A percentile compares a stretch with the other conserved stretches of the same genome.
Conservation (phyloP, 2,888 invertebrate species). For the Thera obeliscata region DNA sequence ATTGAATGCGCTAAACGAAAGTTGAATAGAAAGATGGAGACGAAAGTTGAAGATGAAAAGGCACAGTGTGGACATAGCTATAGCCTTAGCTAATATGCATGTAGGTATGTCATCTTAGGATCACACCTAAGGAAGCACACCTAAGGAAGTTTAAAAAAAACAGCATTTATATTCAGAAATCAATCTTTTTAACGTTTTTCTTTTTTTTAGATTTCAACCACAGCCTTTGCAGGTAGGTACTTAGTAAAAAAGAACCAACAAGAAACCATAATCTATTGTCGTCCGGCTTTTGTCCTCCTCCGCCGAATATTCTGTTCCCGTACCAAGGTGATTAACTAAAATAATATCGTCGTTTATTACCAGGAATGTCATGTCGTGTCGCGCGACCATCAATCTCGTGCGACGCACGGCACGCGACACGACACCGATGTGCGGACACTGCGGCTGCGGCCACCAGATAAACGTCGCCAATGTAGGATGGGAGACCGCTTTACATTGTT, state of each 20-base stretch:
- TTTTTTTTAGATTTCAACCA: not conserved
- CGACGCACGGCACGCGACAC: constrained; percentile 29
- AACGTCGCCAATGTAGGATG: constrained; percentile 26
- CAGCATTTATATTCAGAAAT: too few relatives aligned
- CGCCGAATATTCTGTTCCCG: constrained; percentile 20
- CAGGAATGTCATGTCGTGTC: constrained; percentile 21
- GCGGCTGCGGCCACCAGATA: constrained; percentile 18
- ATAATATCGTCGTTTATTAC: constrained; percentile 34
- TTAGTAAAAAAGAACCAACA: not conserved
- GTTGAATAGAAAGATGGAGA: too few relatives aligned
- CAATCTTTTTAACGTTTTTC: too few relatives aligned
- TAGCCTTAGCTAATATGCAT: too few relatives aligned
- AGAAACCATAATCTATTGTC: constrained; percentile 9
- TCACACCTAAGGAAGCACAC: too few relatives aligned
- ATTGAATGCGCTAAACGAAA: too few relatives aligned
- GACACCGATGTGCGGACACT: constrained; percentile 25
- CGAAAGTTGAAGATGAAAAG: too few relatives aligned
- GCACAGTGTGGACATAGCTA: too few relatives aligned
- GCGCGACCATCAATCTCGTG: constrained; percentile 34
- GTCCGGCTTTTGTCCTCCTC: constrained; percentile 9
- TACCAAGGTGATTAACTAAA: constrained; percentile 33
- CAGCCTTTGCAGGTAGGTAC: not conserved
- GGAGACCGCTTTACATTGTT: constrained; percentile 9
- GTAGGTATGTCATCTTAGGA: too few relatives aligned
- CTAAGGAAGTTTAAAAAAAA: too few relatives aligned